These are phyloP conservation scores for Crotalus helleri DNA, from an alignment of 2,113 vertebrate species.

Conservation along the genomic window DNA sequence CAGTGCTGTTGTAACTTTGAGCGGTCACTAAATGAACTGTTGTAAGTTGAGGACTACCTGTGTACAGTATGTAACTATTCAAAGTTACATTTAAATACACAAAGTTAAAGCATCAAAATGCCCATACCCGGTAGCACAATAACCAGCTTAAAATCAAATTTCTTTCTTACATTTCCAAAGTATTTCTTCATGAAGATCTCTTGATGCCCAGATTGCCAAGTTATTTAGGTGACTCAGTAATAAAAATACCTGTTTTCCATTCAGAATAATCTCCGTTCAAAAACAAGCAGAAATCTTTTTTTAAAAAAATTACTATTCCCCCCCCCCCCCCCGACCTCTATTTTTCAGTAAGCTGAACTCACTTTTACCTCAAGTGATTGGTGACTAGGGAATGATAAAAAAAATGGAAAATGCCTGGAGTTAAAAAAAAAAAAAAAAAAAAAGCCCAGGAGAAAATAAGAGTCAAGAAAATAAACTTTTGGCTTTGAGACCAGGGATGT, in stretches of 20 bases:
- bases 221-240: neutral
- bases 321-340: neutral
- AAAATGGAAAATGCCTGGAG: neutral
- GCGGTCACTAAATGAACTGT: neutral
- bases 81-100: neutral
- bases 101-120: neutral
- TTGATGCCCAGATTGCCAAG: neutral
- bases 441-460: neutral
- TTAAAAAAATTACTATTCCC: neutral
- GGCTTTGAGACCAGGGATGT: neutral
- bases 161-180: neutral
- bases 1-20: neutral
- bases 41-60: neutral
- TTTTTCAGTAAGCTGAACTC: neutral
- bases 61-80: neutral
- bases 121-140: neutral
- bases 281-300: neutral
- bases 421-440: neutral
- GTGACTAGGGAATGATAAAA: neutral
- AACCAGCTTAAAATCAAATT: neutral
- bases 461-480: neutral
- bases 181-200: neutral
- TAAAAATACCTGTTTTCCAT: neutral
- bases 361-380: neutral
- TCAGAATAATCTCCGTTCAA: neutral